Evolutionary conservation across 2,888 invertebrate genomes (phyloP), one percentile per base, ranked within the genome.

Genomic region (Spicauda simplicius): DNA sequence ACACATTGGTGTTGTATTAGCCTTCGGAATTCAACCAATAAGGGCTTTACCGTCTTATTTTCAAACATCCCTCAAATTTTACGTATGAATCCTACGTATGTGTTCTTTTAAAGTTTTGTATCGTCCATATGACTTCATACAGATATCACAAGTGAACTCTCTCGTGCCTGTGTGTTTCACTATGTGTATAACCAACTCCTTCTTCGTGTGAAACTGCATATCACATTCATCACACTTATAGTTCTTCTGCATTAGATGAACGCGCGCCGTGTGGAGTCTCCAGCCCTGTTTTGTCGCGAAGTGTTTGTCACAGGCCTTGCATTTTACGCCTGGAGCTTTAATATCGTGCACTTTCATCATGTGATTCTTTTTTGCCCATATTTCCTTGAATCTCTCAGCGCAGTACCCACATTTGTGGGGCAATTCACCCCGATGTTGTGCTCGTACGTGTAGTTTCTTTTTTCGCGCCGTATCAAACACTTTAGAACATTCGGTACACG

Each of bases 401-500:
- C 87, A 87, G 19, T 77, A 75, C 37, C 78, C 77, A 67, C 87
- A 87, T 74, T 83, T 85, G 61, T 83, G 75, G 0, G 79, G 75
- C 70, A 81, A 70, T 20, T 78, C 81, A 6, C 70, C 78, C 0
- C 80, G 72, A 45, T 90, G 93, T 11, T 91, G 90, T 0, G 87
- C 83, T 33, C 87, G 86, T 53, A 90, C 89, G 71, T 94, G 94
- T 0, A 88, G 81, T 33, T 85, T 85, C 64, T 87, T 82, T 65
- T 91, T 91, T 48, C 88, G 81, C 11, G 86, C 82, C 0, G 91
- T 92, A n/a, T 90, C 88, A 53, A 94, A 94, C 0, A 88, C 85
- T 75, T 90, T 93, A 0, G 88, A 81, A 68, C 94, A 94, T 2
- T 80, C 73, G 11, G 80, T 77, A 65, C 90, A 90, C 50, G 79